Conservation (phyloP, 2,888 invertebrate genomes). For the Auanema freiburgensis region DNA sequence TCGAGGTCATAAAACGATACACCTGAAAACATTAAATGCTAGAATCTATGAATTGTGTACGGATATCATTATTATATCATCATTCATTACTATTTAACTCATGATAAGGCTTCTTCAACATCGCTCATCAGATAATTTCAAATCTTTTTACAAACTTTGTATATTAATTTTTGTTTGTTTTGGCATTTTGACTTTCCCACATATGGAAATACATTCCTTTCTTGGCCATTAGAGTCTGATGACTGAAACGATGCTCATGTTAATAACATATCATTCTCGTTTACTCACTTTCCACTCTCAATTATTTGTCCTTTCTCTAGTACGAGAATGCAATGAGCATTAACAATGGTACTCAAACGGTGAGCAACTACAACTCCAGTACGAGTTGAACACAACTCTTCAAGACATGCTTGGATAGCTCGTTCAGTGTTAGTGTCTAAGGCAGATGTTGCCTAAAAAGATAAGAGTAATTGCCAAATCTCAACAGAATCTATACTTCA, state of each 20-base stretch:
- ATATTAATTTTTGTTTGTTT: background rate
- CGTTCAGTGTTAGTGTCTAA: slow-evolving; percentile 92
- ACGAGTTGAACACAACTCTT: slow-evolving; percentile 78
- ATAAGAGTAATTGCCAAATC: too few relatives aligned
- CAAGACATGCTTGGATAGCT: slow-evolving; percentile 73
- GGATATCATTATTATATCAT: too few relatives aligned
- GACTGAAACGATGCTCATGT: slow-evolving; percentile 69
- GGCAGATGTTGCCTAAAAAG: slow-evolving; percentile 73
- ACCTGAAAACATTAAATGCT: too few relatives aligned
- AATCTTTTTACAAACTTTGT: too few relatives aligned
- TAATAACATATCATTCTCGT: background rate
- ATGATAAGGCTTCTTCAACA: too few relatives aligned
- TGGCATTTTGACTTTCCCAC: slow-evolving; percentile 74
- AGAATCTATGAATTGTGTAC: too few relatives aligned
- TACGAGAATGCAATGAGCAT: slow-evolving; percentile 91
- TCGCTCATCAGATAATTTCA: too few relatives aligned
- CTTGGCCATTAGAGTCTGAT: slow-evolving; percentile 74
- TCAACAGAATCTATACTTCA: too few relatives aligned
- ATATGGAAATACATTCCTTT: slow-evolving; percentile 83
- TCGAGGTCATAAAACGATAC: too few relatives aligned
- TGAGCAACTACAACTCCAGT: slow-evolving; percentile 91
- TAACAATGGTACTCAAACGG: slow-evolving; percentile 83
- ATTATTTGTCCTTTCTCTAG: slow-evolving; percentile 86
- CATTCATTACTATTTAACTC: too few relatives aligned
- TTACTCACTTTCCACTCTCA: slow-evolving; percentile 80